phyloP scores from a whole-genome alignment of 2,797 vertebrate genomes.

The Rhinoraja longicauda region DNA sequence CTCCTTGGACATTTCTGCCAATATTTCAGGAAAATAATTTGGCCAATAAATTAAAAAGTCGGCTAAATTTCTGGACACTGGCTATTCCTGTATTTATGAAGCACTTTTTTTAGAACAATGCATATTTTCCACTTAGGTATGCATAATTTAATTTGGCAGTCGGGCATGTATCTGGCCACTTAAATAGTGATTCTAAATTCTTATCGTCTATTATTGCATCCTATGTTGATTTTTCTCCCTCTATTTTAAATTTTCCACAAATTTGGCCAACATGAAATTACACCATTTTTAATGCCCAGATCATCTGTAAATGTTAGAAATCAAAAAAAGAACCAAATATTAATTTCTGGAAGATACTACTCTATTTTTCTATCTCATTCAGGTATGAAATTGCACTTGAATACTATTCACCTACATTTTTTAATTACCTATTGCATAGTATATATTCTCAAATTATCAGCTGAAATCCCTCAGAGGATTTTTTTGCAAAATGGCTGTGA shows the following conservation, averaged over 20 bases:
- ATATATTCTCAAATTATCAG: neutral
- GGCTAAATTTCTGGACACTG: no score
- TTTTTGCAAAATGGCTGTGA: neutral
- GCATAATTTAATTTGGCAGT: slow-evolving; percentile 1
- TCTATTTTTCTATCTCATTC: neutral
- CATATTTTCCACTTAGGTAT: neutral
- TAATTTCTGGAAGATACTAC: neutral
- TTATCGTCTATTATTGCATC: neutral
- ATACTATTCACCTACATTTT: neutral
- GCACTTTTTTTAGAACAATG: no score
- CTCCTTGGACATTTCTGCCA: no score
- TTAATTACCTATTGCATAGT: neutral
- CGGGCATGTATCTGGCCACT: neutral
- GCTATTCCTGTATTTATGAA: no score
- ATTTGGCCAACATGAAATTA: neutral
- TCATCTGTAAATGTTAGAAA: neutral
- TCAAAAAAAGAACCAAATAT: neutral
- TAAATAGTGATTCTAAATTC: neutral
- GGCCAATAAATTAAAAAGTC: no score
- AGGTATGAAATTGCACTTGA: neutral
- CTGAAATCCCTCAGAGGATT: neutral
- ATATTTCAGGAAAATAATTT: no score
- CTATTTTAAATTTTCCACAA: neutral
- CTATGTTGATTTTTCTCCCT: neutral
- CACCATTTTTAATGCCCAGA: neutral